Evolutionary conservation across 2,797 vertebrate species (phyloP).

Genomic region (Tauraco hartlaubi): DNA sequence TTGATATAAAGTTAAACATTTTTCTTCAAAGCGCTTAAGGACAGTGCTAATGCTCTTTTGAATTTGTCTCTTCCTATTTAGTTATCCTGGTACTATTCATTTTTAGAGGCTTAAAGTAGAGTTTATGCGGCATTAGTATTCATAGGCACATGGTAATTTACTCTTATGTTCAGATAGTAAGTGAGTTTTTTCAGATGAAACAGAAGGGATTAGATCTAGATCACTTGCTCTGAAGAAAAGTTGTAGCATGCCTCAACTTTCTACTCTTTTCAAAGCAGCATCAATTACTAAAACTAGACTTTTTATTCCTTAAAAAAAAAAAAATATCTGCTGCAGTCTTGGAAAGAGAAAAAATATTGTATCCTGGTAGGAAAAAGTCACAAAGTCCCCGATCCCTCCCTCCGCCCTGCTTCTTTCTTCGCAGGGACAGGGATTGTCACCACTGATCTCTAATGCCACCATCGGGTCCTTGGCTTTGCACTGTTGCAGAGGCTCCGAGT

Average conservation of each 20-base stretch:
- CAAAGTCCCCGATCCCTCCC: background rate
- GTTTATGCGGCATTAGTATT: conserved; percentile 61
- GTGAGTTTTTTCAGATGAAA: conserved; percentile 46
- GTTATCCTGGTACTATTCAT: conserved; percentile 25
- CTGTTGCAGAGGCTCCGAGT: background rate
- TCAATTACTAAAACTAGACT: background rate
- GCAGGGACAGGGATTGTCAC: background rate
- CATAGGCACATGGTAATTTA: conserved; percentile 67
- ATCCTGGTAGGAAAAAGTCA: background rate
- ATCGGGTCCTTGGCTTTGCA: background rate
- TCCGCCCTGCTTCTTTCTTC: background rate
- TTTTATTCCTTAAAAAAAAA: background rate
- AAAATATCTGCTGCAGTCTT: background rate
- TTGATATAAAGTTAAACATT: background rate
- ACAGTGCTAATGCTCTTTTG: conserved; percentile 3
- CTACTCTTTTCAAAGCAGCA: background rate
- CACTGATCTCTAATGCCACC: background rate
- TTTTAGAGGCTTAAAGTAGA: conserved; percentile 56
- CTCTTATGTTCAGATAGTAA: background rate
- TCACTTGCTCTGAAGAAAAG: conserved; percentile 61
- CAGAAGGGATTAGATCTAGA: conserved; percentile 61
- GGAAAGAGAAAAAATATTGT: background rate
- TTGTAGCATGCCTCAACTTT: conserved; percentile 12
- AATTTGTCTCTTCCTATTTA: conserved; percentile 40
- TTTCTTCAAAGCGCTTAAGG: background rate